Evolutionary conservation across 2,888 invertebrate species (phyloP).

Genomic region (Pollenia angustigena): DNA sequence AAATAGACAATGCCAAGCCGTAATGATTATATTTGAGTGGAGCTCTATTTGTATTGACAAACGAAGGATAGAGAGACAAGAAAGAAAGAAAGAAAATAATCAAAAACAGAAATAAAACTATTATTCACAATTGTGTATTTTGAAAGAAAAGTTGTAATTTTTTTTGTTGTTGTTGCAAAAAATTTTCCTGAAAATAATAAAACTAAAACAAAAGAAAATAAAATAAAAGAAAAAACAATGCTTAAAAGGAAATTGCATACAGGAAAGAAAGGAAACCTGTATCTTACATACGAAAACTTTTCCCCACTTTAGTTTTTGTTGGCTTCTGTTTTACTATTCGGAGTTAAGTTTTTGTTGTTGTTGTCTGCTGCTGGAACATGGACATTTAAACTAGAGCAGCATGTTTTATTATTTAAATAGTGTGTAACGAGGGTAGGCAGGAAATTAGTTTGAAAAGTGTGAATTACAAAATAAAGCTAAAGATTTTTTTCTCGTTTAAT

Average conservation of each 20-base stretch:
- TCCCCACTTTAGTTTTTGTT: constrained; percentile 32
- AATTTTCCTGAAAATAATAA: constrained; percentile 34
- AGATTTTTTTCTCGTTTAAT: too few species aligned
- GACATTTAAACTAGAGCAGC: constrained; percentile 45
- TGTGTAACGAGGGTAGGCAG: not conserved
- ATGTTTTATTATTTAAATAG: constrained; percentile 7
- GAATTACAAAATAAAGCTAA: too few species aligned
- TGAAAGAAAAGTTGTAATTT: constrained; percentile 43
- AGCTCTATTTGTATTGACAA: constrained; percentile 52
- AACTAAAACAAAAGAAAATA: not conserved
- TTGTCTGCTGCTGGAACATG: constrained; percentile 24
- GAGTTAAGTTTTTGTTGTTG: constrained; percentile 7
- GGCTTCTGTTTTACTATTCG: constrained; percentile 46
- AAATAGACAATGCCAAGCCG: constrained; percentile 60
- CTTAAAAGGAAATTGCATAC: constrained; percentile 63
- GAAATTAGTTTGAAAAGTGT: not conserved
- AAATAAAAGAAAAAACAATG: constrained; percentile 11
- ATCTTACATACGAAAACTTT: constrained; percentile 56
- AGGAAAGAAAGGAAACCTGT: constrained; percentile 71
- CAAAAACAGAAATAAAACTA: constrained; percentile 7
- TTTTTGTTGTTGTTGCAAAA: not conserved
- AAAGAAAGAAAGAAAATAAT: not conserved
- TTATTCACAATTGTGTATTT: constrained; percentile 35
- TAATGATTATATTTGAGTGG: constrained; percentile 57
- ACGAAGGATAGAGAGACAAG: constrained; percentile 5